Conservation (phyloP, 2,888 invertebrate genomes). For the Nomada ferruginata region DNA sequence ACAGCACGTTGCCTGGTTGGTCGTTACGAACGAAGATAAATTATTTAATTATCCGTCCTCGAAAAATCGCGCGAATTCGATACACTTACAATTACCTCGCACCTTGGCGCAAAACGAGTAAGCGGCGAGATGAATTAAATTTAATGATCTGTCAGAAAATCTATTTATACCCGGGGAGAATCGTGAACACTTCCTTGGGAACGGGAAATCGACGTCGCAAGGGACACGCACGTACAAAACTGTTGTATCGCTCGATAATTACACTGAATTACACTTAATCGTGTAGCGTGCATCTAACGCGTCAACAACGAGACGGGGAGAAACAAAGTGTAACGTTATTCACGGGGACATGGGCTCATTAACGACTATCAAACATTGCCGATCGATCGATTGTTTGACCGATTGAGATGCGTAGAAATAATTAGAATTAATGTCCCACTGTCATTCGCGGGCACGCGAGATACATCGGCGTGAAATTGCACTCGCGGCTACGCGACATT, state of each 20-base stretch:
- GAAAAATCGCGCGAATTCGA: neutral
- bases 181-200: neutral
- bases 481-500: neutral
- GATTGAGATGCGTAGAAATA: conserved; percentile 10
- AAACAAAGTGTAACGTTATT: conserved; percentile 23
- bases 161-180: neutral
- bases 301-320: neutral
- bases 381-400: conserved; percentile 24
- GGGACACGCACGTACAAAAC: conserved; percentile 22
- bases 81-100: too few relatives aligned
- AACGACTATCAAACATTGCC: conserved; percentile 27
- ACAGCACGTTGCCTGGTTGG: neutral
- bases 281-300: conserved; percentile 38
- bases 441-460: conserved; percentile 3
- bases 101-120: neutral
- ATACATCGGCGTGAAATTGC: conserved; percentile 1
- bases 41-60: neutral
- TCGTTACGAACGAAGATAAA: neutral
- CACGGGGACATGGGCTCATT: conserved; percentile 25
- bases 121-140: too few relatives aligned
- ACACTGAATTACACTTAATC: conserved; percentile 47
- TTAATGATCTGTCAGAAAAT: neutral
- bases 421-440: conserved; percentile 13
- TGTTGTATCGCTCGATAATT: conserved; percentile 35
- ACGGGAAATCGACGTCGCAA: conserved; percentile 10